These are phyloP conservation scores for Limanda limanda DNA, from an alignment of 2,113 vertebrate genomes.

Conservation along the genomic window DNA sequence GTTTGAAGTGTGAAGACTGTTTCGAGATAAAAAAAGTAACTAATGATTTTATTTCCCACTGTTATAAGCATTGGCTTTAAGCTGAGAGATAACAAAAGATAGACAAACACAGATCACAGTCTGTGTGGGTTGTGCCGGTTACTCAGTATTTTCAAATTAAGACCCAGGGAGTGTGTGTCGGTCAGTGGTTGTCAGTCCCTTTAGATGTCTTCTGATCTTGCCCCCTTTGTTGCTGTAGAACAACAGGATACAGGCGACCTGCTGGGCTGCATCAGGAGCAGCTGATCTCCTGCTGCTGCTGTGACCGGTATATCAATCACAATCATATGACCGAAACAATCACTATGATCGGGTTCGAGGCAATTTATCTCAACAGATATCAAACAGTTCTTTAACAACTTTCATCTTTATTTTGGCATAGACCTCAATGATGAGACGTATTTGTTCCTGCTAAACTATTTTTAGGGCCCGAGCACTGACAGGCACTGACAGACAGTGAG, in stretches of 20 bases:
- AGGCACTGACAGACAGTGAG: too few relatives aligned
- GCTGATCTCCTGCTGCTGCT: slow-evolving; percentile 25
- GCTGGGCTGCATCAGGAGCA: slow-evolving; percentile 26
- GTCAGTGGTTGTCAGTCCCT: neutral
- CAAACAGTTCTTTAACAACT: neutral
- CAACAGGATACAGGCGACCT: slow-evolving; percentile 4
- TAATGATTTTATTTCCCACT: neutral
- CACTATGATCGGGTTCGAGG: too few relatives aligned
- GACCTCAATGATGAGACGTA: too few relatives aligned
- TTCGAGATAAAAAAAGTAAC: neutral
- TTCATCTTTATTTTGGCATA: neutral
- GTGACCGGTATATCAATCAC: neutral
- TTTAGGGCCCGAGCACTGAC: too few relatives aligned
- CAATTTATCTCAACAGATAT: too few relatives aligned
- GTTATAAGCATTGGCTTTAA: neutral
- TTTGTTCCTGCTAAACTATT: too few relatives aligned
- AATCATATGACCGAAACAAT: slow-evolving; percentile 5
- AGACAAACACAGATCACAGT: slow-evolving; percentile 7
- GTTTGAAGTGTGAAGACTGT: neutral
- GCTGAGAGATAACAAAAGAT: slow-evolving; percentile 23
- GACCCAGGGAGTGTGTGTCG: neutral
- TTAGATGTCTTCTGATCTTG: slow-evolving; percentile 17
- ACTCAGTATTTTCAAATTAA: neutral
- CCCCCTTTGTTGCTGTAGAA: neutral
- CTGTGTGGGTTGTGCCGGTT: neutral